These are phyloP conservation scores for Ginglymostoma cirratum DNA, from an alignment of 2,113 vertebrate species.

Conservation along the genomic window DNA sequence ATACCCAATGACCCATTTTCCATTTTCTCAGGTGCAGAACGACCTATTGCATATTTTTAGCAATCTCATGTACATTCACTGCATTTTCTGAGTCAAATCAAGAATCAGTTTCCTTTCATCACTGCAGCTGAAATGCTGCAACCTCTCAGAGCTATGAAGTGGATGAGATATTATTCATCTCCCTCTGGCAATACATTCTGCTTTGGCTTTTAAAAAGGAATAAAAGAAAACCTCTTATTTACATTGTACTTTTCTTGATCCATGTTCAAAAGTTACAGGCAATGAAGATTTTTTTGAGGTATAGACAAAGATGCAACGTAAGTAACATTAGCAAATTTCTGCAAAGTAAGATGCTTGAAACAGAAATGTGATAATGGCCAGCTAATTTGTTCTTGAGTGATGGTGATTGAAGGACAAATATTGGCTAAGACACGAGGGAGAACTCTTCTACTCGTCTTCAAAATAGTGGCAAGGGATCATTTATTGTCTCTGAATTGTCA, in stretches of 20 bases:
- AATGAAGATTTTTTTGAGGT: not conserved
- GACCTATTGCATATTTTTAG: not conserved
- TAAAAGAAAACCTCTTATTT: not conserved
- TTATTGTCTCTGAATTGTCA: not conserved
- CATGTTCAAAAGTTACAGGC: not conserved
- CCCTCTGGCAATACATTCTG: not conserved
- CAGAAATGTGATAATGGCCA: not conserved
- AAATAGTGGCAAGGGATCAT: not conserved
- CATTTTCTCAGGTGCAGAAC: not conserved
- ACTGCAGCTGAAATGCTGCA: not conserved
- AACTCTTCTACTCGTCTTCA: not conserved
- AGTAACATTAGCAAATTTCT: not conserved
- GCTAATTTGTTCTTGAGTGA: not conserved
- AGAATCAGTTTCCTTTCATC: not conserved
- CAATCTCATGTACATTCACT: not conserved
- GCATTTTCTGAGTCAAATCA: not conserved
- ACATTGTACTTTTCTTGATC: not conserved
- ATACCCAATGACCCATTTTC: not conserved
- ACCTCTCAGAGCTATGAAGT: not conserved
- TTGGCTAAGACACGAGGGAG: not conserved
- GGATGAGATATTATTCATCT: conserved; percentile 7
- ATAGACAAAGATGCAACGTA: not conserved
- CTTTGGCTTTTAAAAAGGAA: not conserved
- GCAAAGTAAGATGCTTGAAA: not conserved
- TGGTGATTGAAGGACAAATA: not conserved